Evolutionary conservation across 2,113 vertebrate species (phyloP).

Genomic region (Gambusia affinis): DNA sequence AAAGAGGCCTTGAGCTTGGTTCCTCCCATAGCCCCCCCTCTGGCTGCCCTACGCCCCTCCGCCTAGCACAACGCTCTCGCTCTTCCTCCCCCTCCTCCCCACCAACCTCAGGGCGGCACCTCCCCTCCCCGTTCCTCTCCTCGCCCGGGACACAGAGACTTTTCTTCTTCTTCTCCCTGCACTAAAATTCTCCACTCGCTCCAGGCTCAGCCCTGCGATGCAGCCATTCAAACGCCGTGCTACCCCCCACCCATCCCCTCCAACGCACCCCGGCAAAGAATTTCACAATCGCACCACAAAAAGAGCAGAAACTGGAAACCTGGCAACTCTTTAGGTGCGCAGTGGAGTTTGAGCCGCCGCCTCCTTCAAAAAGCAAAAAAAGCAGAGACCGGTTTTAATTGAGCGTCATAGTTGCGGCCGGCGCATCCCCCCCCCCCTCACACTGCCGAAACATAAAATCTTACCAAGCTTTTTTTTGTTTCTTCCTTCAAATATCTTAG

Average conservation of each 20-base stretch:
- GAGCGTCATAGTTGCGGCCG: conserved; percentile 26
- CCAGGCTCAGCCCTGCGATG: conserved; percentile 48
- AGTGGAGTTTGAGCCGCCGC: conserved; percentile 22
- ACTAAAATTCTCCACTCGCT: conserved; percentile 70
- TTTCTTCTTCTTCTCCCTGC: conserved; percentile 70
- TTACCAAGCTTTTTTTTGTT: too few relatives aligned
- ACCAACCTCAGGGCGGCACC: conserved; percentile 36
- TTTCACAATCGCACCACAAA: conserved; percentile 75
- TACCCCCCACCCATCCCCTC: conserved; percentile 17
- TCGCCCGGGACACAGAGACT: conserved; percentile 68
- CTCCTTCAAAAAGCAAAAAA: conserved; percentile 20
- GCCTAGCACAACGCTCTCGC: conserved; percentile 6
- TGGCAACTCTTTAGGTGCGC: conserved; percentile 63
- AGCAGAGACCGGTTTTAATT: conserved; percentile 50
- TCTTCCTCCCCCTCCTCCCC: conserved; percentile 8
- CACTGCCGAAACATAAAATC: too few relatives aligned
- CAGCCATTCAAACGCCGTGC: conserved; percentile 49
- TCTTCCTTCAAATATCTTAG: too few relatives aligned
- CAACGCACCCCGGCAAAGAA: conserved; percentile 68
- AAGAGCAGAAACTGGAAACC: conserved; percentile 63
- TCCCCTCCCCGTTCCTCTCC: conserved; percentile 21
- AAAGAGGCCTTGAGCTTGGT: conserved; percentile 56
- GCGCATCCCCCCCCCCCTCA: neutral
- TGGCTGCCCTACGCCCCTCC: conserved; percentile 11
- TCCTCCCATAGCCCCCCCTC: conserved; percentile 24